These are phyloP conservation scores for Drosophila albomicans DNA, from an alignment of 1,140 invertebrate genomes.

Conservation along the genomic window DNA sequence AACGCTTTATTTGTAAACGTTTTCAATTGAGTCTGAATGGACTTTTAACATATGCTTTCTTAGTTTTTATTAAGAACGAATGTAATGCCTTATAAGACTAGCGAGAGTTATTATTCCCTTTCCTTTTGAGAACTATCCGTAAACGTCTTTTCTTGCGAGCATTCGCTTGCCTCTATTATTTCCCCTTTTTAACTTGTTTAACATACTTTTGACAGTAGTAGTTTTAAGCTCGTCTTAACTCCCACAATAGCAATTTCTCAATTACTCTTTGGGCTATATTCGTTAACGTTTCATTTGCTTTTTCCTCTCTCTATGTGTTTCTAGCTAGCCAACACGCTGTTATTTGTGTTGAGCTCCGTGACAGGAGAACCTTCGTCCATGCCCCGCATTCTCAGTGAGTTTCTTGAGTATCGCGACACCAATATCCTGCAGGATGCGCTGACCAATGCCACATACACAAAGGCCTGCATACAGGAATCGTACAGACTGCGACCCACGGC, in stretches of 20 bases:
- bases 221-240: not conserved
- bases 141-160: too few relatives aligned
- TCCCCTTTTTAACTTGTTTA: too few relatives aligned
- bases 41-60: too few relatives aligned
- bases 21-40: not conserved
- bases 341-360: constrained; percentile 91
- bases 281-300: not conserved
- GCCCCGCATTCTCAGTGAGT: constrained; percentile 91
- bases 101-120: too few relatives aligned
- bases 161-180: too few relatives aligned
- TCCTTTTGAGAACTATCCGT: too few relatives aligned
- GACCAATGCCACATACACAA: constrained; percentile 90
- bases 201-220: too few relatives aligned
- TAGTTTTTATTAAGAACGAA: too few relatives aligned
- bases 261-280: not conserved
- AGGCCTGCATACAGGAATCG: constrained; percentile 94
- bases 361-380: constrained; percentile 90
- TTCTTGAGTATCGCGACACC: constrained; percentile 86
- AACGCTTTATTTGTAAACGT: not conserved
- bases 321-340: constrained; percentile 92
- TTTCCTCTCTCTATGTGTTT: constrained; percentile 5
- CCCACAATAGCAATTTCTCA: not conserved
- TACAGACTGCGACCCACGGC: constrained; percentile 94
- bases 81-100: too few relatives aligned
- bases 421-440: constrained; percentile 88